Evolutionary conservation across 2,797 vertebrate genomes (phyloP).

Genomic region (Falco columbarius): DNA sequence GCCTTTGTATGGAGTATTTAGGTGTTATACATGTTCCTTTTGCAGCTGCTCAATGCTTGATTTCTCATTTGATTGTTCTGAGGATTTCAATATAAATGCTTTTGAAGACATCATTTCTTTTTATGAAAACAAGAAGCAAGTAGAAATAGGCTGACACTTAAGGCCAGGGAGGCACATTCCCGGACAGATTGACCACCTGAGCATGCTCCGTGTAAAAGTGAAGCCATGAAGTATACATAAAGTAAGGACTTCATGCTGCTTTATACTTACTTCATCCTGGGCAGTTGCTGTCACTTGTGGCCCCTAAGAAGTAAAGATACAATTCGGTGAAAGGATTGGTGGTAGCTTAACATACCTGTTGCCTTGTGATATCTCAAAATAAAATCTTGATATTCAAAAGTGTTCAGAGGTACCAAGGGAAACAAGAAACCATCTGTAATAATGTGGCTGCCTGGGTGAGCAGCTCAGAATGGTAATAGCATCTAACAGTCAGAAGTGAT

Average conservation of each 20-base stretch:
- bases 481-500: conserved; percentile 22
- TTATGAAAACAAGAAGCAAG: conserved; percentile 93
- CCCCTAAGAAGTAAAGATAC: not conserved
- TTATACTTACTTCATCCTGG: not conserved
- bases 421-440: not conserved
- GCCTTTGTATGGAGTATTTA: not conserved
- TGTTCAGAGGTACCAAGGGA: not conserved
- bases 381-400: not conserved
- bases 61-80: conserved; percentile 93
- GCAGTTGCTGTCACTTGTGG: not conserved
- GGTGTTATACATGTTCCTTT: conserved; percentile 74
- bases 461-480: conserved; percentile 23
- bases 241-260: not conserved
- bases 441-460: not conserved
- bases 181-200: conserved; percentile 32
- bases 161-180: conserved; percentile 70
- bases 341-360: not conserved
- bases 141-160: conserved; percentile 70
- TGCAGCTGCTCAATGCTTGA: conserved; percentile 85
- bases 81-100: conserved; percentile 87
- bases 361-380: not conserved
- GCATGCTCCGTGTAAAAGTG: not conserved
- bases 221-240: not conserved
- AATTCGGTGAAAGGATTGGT: not conserved
- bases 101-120: conserved; percentile 93